phyloP scores from a whole-genome alignment of 2,797 vertebrate species.

The Podargus strigoides region DNA sequence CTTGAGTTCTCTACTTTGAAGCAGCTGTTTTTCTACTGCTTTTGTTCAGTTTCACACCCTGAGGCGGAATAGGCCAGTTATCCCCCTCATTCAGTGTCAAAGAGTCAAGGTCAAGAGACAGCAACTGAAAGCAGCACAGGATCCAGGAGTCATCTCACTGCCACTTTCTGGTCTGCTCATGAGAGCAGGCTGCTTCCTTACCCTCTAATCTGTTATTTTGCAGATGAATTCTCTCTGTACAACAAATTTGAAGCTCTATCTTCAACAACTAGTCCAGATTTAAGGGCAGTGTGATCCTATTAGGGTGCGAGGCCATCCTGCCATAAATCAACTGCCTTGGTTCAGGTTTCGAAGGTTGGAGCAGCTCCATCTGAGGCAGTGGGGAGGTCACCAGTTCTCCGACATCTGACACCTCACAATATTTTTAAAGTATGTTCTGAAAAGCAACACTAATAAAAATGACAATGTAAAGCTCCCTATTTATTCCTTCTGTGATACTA shows the following conservation, averaged over 20 bases:
- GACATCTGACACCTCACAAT: not conserved
- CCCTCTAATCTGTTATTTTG: not conserved
- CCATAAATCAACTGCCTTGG: not conserved
- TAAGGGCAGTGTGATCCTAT: not conserved
- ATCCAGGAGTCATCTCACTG: not conserved
- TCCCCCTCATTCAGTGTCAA: not conserved
- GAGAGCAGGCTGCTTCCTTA: not conserved
- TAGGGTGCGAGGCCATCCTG: not conserved
- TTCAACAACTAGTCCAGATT: not conserved
- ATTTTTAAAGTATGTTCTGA: not conserved
- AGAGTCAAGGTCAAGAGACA: not conserved
- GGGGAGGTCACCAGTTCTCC: not conserved
- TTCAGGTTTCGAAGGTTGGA: not conserved
- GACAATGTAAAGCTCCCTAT: not conserved
- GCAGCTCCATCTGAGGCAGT: not conserved
- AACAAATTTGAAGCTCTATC: not conserved
- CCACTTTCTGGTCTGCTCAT: not conserved
- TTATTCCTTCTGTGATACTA: not conserved
- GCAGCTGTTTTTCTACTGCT: constrained; percentile 25
- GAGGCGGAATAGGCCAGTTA: not conserved
- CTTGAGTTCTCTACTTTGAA: not conserved
- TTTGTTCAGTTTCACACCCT: constrained; percentile 20
- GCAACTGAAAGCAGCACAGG: not conserved
- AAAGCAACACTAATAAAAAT: not conserved
- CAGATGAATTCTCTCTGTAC: not conserved